Conservation (phyloP, 2,113 vertebrate species). For the Scomber colias region DNA sequence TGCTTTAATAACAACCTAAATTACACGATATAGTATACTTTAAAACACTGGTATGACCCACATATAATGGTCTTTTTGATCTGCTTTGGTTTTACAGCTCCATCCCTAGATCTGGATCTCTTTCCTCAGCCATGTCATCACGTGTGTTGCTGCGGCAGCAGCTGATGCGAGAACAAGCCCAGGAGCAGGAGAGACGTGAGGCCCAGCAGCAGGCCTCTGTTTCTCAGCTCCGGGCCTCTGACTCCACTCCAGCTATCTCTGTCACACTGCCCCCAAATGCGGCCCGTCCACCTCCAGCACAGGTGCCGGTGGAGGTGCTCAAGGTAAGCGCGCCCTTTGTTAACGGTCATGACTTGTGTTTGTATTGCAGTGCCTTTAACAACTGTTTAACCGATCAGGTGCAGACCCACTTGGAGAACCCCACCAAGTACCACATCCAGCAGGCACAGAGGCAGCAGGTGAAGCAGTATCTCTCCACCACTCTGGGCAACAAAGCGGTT, state of each 20-base stretch:
- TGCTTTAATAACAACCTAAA: neutral
- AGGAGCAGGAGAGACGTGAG: constrained; percentile 90
- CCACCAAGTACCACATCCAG: constrained; percentile 91
- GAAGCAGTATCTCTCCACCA: constrained; percentile 91
- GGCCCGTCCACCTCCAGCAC: constrained; percentile 86
- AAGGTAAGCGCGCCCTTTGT: constrained; percentile 82
- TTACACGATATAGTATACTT: neutral
- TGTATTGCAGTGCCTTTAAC: neutral
- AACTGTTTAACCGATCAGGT: constrained; percentile 78
- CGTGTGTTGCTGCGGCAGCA: constrained; percentile 90
- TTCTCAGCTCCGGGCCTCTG: constrained; percentile 79
- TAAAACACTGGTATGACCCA: neutral
- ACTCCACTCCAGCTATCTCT: constrained; percentile 87
- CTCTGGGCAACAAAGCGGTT: constrained; percentile 86
- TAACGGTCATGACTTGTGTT: neutral
- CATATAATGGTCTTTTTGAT: neutral
- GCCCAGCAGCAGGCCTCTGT: constrained; percentile 85
- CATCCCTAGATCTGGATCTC: constrained; percentile 40
- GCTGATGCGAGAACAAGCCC: constrained; percentile 92
- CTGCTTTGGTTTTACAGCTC: constrained; percentile 52
- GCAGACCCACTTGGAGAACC: constrained; percentile 91
- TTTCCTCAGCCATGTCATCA: constrained; percentile 82
- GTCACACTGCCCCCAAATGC: constrained; percentile 80
- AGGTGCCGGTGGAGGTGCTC: constrained; percentile 91
- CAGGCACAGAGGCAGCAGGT: constrained; percentile 91